A percentile compares a stretch with the other conserved stretches of the same genome.
Conservation (phyloP, 2,888 invertebrate species). For the Pasiphila rectangulata region DNA sequence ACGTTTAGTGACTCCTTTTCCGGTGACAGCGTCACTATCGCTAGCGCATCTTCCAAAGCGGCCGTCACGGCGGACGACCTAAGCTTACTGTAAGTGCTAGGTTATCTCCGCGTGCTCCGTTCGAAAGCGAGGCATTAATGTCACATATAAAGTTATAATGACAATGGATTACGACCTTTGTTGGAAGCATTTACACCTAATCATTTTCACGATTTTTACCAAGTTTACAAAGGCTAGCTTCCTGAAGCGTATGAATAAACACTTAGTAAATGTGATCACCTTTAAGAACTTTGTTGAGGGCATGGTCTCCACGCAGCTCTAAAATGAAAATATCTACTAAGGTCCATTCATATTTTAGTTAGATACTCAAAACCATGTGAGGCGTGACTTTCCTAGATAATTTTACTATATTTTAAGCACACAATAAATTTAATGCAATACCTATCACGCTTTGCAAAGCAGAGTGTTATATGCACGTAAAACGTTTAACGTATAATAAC, state of each 20-base stretch:
- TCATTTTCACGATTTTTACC: slow-evolving; percentile 46
- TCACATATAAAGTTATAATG: slow-evolving; percentile 72
- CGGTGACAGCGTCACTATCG: slow-evolving; percentile 65
- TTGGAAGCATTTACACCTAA: slow-evolving; percentile 67
- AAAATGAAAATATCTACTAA: slow-evolving; percentile 58
- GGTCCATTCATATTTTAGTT: slow-evolving; percentile 64
- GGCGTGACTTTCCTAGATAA: slow-evolving; percentile 60
- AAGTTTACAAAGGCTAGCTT: slow-evolving; percentile 59
- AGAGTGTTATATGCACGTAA: slow-evolving; percentile 63
- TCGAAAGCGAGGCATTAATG: slow-evolving; percentile 78
- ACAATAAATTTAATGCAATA: slow-evolving; percentile 56
- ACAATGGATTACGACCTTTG: slow-evolving; percentile 65
- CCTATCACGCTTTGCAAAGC: slow-evolving; percentile 75
- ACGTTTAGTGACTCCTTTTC: slow-evolving; percentile 73
- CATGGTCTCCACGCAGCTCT: slow-evolving; percentile 68
- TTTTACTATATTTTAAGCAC: slow-evolving; percentile 56
- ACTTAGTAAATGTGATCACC: slow-evolving; percentile 49
- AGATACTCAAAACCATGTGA: slow-evolving; percentile 55
- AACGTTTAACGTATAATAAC: slow-evolving; percentile 9
- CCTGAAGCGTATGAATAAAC: slow-evolving; percentile 65
- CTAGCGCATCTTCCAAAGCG: slow-evolving; percentile 74
- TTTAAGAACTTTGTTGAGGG: slow-evolving; percentile 59
- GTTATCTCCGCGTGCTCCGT: slow-evolving; percentile 80
- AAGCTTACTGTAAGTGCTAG: slow-evolving; percentile 81
- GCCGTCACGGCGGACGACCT: slow-evolving; percentile 68